Conservation (phyloP, 2,888 invertebrate species). For the Bedellia somnulentella region DNA sequence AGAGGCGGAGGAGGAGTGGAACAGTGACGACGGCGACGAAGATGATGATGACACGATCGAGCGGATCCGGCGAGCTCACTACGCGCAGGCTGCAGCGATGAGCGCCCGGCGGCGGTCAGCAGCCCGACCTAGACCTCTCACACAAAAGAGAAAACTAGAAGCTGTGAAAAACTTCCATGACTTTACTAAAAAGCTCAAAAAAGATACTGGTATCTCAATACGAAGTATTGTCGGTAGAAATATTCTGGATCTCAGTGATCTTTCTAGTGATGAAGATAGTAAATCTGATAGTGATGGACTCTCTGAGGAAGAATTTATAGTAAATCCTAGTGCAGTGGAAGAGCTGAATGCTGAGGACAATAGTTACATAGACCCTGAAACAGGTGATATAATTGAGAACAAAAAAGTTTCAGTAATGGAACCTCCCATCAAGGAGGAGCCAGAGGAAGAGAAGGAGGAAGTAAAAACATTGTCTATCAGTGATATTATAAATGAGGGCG, state of each 20-base stretch:
- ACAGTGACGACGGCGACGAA: constrained; percentile 48
- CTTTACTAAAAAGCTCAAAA: constrained; percentile 54
- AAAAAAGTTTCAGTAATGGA: constrained; percentile 12
- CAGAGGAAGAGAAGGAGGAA: constrained; percentile 11
- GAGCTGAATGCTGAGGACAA: constrained; percentile 49
- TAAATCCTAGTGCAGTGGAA: constrained; percentile 45
- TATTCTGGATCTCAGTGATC: constrained; percentile 50
- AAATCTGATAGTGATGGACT: constrained; percentile 50
- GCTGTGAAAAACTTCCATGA: constrained; percentile 53
- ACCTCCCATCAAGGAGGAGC: neutral
- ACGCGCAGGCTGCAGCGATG: constrained; percentile 48
- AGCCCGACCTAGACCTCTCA: constrained; percentile 40
- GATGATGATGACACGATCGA: constrained; percentile 53
- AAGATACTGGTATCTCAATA: constrained; percentile 53
- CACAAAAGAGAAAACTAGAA: constrained; percentile 53
- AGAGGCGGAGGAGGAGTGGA: constrained; percentile 35
- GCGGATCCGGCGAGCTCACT: constrained; percentile 48
- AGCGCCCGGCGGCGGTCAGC: constrained; percentile 33
- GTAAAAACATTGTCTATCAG: constrained; percentile 51
- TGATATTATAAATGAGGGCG: constrained; percentile 50
- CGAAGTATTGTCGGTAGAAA: constrained; percentile 51
- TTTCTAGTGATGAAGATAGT: constrained; percentile 48
- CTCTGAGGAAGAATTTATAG: constrained; percentile 51
- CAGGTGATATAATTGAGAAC: constrained; percentile 44
- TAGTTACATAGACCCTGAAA: constrained; percentile 54